Conservation (phyloP, 2,888 invertebrate genomes). For the Entomobrya multifasciata region DNA sequence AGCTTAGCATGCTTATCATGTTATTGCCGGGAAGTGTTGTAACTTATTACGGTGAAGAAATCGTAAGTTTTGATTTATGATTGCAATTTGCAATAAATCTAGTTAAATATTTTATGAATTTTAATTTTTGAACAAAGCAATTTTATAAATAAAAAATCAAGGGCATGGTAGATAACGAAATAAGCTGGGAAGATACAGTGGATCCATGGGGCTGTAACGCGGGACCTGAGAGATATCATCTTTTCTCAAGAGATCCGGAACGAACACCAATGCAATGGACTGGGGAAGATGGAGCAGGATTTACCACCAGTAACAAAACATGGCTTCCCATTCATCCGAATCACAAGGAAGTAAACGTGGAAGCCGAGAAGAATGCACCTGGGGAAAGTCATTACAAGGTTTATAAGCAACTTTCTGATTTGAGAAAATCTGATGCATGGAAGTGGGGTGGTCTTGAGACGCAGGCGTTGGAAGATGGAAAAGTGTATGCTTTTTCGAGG, state of each 20-base stretch:
- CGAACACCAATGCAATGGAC: constrained; percentile 80
- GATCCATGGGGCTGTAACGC: constrained; percentile 62
- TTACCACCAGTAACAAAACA: constrained; percentile 56
- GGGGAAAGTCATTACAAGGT: constrained; percentile 79
- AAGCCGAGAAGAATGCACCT: constrained; percentile 73
- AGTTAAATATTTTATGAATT: too few species aligned
- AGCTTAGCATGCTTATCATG: constrained; percentile 91
- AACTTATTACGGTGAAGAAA: constrained; percentile 76
- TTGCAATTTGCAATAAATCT: too few species aligned
- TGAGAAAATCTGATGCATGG: constrained; percentile 76
- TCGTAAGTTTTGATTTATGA: too few species aligned
- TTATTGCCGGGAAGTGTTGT: constrained; percentile 84
- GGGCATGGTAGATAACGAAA: constrained; percentile 69
- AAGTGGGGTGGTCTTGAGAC: constrained; percentile 83
- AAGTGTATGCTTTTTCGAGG: constrained; percentile 13
- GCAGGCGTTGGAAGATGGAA: constrained; percentile 40
- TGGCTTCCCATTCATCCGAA: constrained; percentile 80
- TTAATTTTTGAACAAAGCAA: too few species aligned
- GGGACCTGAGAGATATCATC: constrained; percentile 75
- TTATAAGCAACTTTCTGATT: constrained; percentile 76
- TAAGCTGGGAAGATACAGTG: constrained; percentile 70
- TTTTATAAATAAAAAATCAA: too few species aligned
- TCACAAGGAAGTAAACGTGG: constrained; percentile 80
- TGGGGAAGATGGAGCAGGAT: constrained; percentile 74
- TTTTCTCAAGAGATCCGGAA: constrained; percentile 77